Base-by-base conservation (phyloP, 2,888 invertebrate genomes). In the Macrosiphum euphorbiae region DNA sequence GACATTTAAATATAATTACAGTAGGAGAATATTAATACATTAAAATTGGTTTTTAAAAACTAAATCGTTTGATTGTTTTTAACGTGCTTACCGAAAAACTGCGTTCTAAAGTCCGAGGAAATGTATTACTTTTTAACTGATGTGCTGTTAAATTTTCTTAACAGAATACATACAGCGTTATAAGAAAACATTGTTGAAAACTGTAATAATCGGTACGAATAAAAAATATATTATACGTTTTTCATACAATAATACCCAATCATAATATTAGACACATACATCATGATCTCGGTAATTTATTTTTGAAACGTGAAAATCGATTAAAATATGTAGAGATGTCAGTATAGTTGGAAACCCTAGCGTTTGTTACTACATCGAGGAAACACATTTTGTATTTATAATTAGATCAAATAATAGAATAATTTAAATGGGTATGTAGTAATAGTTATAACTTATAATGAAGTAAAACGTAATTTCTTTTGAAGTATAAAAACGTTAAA, bases 381-480 rank as follows among this genome's bases (percentile, higher is more conserved):
- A 78, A 78, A 78, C 35, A 78, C 35, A 35, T 78, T 78, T 5
- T 78, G 78, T 41, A 41, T 78, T 78, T 20, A 35, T 35, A 78
- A 78, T 41, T 35, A 16, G 10, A 91, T 44, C 24, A 86, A 86
- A 86, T 85, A 91, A 91, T 84, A 91, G 55, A 44, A 55, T 85
- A 55, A 55, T 91, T 91, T 55, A 55, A 58, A n/a, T 78, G 8
- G 20, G 78, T 44, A 85, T 85, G 85, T 58, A 55, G 41, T 44
- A 85, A 85, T 41, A 85, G 86, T 86, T 44, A 58, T 85, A 58
- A 58, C 44, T 86, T 44, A 58, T 85, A 58, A 58, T 58, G 58
- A 58, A 91, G 58, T 86, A 86, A 91, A 86, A 58, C 58, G 44
- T 91, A 55, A 91, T 85, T 55, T 85, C 44, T 92, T 86, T 61